A percentile compares a stretch with the other conserved stretches of the same genome.
Conservation (phyloP, 2,113 vertebrate genomes). For the Hippocampus abdominalis region DNA sequence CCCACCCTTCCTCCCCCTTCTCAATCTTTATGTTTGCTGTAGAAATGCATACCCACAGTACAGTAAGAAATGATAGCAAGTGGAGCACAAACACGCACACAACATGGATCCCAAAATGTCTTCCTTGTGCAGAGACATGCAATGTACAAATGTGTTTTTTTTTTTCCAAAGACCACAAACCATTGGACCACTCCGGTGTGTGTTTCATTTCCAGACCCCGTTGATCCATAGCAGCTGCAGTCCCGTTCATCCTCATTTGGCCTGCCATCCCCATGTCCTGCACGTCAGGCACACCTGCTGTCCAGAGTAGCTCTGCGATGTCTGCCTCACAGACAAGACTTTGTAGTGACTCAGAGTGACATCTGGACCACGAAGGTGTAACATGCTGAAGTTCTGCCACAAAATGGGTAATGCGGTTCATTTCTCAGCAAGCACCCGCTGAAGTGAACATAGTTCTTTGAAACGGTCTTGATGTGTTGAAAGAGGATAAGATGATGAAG, state of each 20-base stretch:
- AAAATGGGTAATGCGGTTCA: slow-evolving; percentile 16
- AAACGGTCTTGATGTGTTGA: slow-evolving; percentile 11
- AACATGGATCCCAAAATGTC: neutral
- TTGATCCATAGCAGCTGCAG: slow-evolving; percentile 33
- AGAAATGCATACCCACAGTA: neutral
- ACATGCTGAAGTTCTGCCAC: neutral
- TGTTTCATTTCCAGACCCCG: slow-evolving; percentile 24
- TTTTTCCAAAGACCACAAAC: neutral
- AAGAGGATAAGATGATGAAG: neutral
- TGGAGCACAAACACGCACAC: neutral
- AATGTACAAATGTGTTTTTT: neutral
- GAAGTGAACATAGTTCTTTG: neutral
- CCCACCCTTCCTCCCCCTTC: too few species aligned
- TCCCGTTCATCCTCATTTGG: slow-evolving; percentile 71
- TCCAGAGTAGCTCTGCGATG: slow-evolving; percentile 13
- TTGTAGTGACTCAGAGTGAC: slow-evolving; percentile 4
- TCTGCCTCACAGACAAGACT: slow-evolving; percentile 27
- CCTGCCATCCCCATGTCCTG: slow-evolving; percentile 40
- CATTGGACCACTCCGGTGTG: slow-evolving; percentile 2
- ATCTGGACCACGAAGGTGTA: slow-evolving; percentile 37
- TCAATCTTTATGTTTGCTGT: neutral
- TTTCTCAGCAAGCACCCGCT: slow-evolving; percentile 30
- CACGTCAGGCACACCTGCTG: slow-evolving; percentile 52
- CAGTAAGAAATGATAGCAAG: neutral
- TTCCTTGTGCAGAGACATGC: slow-evolving; percentile 15